These are phyloP conservation scores for Coregonus ussuriensis DNA, from an alignment of 2,797 vertebrate genomes.

Conservation along the genomic window DNA sequence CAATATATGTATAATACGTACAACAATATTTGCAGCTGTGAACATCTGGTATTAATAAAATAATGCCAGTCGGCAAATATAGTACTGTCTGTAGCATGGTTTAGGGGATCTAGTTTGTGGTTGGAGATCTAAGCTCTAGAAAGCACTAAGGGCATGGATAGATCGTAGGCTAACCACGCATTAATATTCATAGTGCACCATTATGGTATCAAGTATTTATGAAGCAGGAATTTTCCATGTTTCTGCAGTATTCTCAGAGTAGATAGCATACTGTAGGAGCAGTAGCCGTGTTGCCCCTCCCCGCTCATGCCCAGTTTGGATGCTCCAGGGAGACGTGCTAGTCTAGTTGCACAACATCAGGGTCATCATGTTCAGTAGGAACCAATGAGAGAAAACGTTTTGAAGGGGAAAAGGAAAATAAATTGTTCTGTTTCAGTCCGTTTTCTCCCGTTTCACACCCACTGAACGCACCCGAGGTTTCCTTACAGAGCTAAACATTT, in stretches of 20 bases:
- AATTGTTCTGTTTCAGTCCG: not conserved
- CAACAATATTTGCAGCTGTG: no score
- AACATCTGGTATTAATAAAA: no score
- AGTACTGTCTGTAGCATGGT: no score
- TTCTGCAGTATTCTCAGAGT: slow-evolving; percentile 28
- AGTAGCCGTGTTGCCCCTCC: not conserved
- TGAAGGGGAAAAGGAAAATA: not conserved
- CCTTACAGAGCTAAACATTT: not conserved
- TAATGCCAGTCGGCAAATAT: no score
- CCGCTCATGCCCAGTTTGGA: slow-evolving; percentile 20
- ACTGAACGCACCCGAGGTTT: not conserved
- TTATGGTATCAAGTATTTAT: slow-evolving; percentile 75
- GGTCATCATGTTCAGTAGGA: not conserved
- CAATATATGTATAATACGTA: slow-evolving; percentile 14
- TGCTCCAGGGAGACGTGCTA: not conserved
- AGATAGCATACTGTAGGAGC: slow-evolving; percentile 22
- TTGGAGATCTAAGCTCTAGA: no score
- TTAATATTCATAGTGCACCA: no score
- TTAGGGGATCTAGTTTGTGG: no score
- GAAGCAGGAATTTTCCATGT: slow-evolving; percentile 56
- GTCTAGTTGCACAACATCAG: not conserved
- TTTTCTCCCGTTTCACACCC: no score
- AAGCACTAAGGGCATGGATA: no score
- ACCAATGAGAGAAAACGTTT: not conserved
- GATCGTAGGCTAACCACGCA: no score